Evolutionary conservation across 2,888 invertebrate species (phyloP).

Genomic region (Drosophila antonietae): DNA sequence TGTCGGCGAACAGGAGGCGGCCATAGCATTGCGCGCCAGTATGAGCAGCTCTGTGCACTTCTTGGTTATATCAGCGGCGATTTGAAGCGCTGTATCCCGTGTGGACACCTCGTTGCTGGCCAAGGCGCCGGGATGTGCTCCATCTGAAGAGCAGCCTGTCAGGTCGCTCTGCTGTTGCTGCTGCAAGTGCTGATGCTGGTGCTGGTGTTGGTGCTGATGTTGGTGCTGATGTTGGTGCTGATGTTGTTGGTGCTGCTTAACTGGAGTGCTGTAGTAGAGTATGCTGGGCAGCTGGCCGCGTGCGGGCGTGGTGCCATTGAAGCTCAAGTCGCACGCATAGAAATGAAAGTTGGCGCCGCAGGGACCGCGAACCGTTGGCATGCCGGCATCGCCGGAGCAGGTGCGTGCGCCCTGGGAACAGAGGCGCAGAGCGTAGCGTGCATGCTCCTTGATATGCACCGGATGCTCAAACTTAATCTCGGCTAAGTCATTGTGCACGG

Average conservation of each 20-base stretch:
- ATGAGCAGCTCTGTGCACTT: constrained; percentile 91
- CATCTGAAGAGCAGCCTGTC: constrained; percentile 22
- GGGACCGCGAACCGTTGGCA: constrained; percentile 94
- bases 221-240: constrained; percentile 31
- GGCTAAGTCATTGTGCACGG: constrained; percentile 94
- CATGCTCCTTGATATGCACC: constrained; percentile 94
- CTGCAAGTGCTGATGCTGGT: constrained; percentile 1
- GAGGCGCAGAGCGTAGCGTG: constrained; percentile 94
- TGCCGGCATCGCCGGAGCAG: constrained; percentile 96
- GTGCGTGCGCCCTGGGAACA: constrained; percentile 96
- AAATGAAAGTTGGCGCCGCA: constrained; percentile 97
- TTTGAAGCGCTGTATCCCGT: constrained; percentile 87
- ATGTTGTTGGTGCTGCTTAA: constrained; percentile 77
- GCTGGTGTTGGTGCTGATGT: constrained; percentile 13
- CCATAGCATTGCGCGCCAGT: constrained; percentile 89
- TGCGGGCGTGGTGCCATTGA: constrained; percentile 97
- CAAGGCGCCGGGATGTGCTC: constrained; percentile 8
- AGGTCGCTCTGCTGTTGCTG: constrained; percentile 1
- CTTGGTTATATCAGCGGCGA: constrained; percentile 91
- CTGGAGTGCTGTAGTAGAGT: constrained; percentile 88
- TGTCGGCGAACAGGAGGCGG: constrained; percentile 86
- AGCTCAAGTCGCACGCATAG: constrained; percentile 95
- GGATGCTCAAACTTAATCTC: constrained; percentile 96
- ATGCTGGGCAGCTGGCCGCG: constrained; percentile 98
- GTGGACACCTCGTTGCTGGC: constrained; percentile 78